Base-by-base conservation (phyloP, 2,113 vertebrate genomes). In the Zosterops borbonicus region DNA sequence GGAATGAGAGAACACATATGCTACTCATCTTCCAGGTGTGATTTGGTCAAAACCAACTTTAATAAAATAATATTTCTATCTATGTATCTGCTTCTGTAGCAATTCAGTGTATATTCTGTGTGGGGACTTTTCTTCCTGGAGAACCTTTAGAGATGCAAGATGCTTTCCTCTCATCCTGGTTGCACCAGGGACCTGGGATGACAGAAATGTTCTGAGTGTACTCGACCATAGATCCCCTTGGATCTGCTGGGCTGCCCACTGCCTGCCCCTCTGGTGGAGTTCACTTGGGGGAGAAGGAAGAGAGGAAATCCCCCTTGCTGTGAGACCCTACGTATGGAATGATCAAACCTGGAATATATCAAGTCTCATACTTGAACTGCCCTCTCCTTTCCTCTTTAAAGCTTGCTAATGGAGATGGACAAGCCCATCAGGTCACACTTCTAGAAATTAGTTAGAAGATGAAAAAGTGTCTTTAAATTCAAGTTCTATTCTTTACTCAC, bases 221-320 rank as follows among this genome's bases (percentile, higher is more conserved):
- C 18, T 15, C 58, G 31, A 37, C 37, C 25, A 50, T 13, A 68
- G 67, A 29, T 63, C 20, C 11, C 6, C 28, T 92, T 7, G 5
- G 37, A 74, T 11, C 16, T 62, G 21, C 69, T 73, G 75, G 35
- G 39, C 56, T 88, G 47, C 41, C 46, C 52, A 11, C 28, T 52
- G 37, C 41, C 24, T 31, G 4, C 35, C 64, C 5, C 58, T 85
- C 3, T 0, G 5, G 1, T 12, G 12, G 23, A 55, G 42, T 5
- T 56, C 44, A 10, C 44, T 17, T 37, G 31, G 18, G 42, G 50
- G 46, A 37, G 79, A 85, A 83, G 74, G 35, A 84, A 64, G 33
- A 69, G 41, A 62, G 5, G 29, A 53, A n/a, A 41, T n/a, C 14
- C 21, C 19, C 60, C 55, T 69, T 80, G 41, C 28, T 63, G 22